Conservation (phyloP, 1,140 invertebrate genomes). For the Drosophila mojavensis region DNA sequence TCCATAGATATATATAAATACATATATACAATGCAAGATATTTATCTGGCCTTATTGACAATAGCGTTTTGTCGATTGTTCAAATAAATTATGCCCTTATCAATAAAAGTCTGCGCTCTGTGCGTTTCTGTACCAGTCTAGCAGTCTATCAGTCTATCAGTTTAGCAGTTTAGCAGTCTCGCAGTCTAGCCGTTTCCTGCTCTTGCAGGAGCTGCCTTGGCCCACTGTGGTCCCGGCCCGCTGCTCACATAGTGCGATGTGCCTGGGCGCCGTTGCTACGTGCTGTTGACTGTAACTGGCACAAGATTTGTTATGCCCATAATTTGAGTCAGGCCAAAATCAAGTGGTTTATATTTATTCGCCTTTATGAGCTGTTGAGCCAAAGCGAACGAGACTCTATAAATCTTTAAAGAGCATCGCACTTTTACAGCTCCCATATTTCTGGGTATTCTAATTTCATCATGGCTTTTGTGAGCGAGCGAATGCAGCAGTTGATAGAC, state of each 20-base stretch:
- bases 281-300: conserved; percentile 62
- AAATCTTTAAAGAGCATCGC: conserved; percentile 64
- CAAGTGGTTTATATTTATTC: conserved; percentile 66
- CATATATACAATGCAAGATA: conserved; percentile 69
- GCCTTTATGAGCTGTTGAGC: conserved; percentile 65
- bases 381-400: conserved; percentile 45
- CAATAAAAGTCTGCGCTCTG: conserved; percentile 63
- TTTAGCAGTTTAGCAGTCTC: background rate
- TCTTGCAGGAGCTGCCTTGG: background rate
- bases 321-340: conserved; percentile 64
- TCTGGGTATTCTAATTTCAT: conserved; percentile 2
- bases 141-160: background rate
- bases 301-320: conserved; percentile 77
- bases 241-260: conserved; percentile 9
- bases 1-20: conserved; percentile 7
- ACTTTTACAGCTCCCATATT: background rate
- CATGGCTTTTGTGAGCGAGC: background rate
- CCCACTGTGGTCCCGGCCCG: background rate
- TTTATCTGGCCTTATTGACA: conserved; percentile 82
- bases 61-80: conserved; percentile 82
- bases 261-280: conserved; percentile 51
- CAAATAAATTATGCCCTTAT: conserved; percentile 82
- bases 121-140: conserved; percentile 5
- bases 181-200: too few species aligned
- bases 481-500: background rate